Evolutionary conservation across 2,888 invertebrate genomes (phyloP).

Genomic region (Adelphocoris suturalis): DNA sequence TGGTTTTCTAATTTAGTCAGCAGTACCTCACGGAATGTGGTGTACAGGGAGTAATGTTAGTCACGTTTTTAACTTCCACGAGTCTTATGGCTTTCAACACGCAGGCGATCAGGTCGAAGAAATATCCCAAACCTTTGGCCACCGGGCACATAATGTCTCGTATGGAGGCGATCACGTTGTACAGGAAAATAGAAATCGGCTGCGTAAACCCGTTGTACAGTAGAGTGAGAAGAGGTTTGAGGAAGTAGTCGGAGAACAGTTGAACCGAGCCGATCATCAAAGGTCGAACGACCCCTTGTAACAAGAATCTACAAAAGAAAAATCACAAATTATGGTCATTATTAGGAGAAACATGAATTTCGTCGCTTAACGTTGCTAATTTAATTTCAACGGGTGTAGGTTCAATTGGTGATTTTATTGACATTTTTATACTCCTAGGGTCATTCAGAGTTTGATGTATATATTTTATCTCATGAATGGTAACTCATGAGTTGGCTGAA

Average conservation of each 20-base stretch:
- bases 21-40: constrained; percentile 45
- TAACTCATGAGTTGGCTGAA: no score
- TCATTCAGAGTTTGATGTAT: no score
- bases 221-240: constrained; percentile 84
- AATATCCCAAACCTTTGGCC: constrained; percentile 81
- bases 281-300: constrained; percentile 82
- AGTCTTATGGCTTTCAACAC: constrained; percentile 80
- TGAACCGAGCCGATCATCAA: constrained; percentile 83
- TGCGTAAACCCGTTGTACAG: constrained; percentile 84
- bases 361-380: no score
- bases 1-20: not conserved
- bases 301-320: constrained; percentile 79
- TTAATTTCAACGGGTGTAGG: no score
- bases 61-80: constrained; percentile 78
- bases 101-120: constrained; percentile 79
- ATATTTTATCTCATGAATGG: no score
- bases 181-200: constrained; percentile 84
- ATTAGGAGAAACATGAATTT: no score
- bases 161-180: constrained; percentile 82
- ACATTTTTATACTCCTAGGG: no score
- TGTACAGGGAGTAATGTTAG: constrained; percentile 59
- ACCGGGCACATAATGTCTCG: constrained; percentile 84
- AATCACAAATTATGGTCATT: not conserved
- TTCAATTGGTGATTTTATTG: no score
- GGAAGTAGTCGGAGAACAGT: constrained; percentile 83